Base-by-base conservation (phyloP, 2,888 invertebrate species). In the Tricholauxania praeusta region DNA sequence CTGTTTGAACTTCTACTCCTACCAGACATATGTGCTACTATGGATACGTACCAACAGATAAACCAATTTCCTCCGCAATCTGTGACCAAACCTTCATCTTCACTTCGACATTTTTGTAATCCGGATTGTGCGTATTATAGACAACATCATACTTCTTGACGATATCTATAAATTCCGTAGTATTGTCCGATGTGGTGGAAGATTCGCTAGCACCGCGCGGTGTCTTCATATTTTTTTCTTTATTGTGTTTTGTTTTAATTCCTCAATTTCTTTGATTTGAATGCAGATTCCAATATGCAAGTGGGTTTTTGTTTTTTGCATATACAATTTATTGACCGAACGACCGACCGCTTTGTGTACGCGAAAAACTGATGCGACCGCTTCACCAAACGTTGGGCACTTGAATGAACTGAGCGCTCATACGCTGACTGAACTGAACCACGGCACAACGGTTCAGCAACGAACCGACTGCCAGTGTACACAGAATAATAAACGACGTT, bases 321-420 rank as follows among this genome's bases (percentile, higher is more conserved):
- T 39, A 4, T 39, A 39, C 39, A 39, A 39, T 10, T 39, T 39
- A 39, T 47, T 48, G 66, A 72, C 72, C 66, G 67, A 72, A 71
- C 66, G 71, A 71, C 53, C 32, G 64, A 48, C 4, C n/a, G 55
- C 17, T 22, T 17, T 17, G n/a, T 78, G 64, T 72, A 72, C 68
- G 66, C 72, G 72, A 52, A 66, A 39, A 65, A 74, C 72, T 55
- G 79, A 78, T 82, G 78, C 80, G 84, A 84, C 84, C 84, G 84
- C 85, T 84, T 82, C 81, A 83, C 84, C 83, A 84, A 84, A 85
- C 82, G 85, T 85, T 84, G 84, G 84, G 83, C 83, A 84, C 84
- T 84, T 84, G 84, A 84, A 84, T 84, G 84, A 84, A 80, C 79
- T 81, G 85, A 85, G 84, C 83, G 80, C 79, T 82, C 81, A 81